Evolutionary conservation across 2,113 vertebrate genomes (phyloP).

Genomic region (Campylomormyrus tamandua): DNA sequence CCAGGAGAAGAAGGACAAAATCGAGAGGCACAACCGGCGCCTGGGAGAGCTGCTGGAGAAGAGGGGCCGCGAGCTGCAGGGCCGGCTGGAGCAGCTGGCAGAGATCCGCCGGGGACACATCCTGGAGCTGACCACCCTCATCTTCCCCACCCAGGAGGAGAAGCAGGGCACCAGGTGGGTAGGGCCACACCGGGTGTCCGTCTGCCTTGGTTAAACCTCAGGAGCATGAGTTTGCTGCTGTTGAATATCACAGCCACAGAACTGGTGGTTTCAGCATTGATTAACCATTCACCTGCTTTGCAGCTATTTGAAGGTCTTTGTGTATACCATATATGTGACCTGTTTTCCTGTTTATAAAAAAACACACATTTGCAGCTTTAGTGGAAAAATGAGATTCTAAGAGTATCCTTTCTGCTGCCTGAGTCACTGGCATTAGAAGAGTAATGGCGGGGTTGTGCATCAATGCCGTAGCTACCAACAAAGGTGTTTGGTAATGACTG

Average conservation of each 20-base stretch:
- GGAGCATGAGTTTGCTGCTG: background rate
- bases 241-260: background rate
- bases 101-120: constrained; percentile 69
- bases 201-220: background rate
- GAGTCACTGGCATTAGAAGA: background rate
- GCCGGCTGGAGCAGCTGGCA: constrained; percentile 68
- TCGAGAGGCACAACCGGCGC: constrained; percentile 79
- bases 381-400: background rate
- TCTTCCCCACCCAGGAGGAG: constrained; percentile 86
- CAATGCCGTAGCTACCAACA: background rate
- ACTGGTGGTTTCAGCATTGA: background rate
- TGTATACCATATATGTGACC: background rate
- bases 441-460: background rate
- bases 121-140: constrained; percentile 81
- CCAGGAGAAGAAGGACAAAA: constrained; percentile 92
- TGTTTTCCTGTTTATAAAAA: background rate
- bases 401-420: background rate
- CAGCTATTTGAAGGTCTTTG: background rate
- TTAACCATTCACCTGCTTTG: background rate
- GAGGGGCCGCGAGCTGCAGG: constrained; percentile 65
- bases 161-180: constrained; percentile 77
- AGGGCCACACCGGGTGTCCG: background rate
- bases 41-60: constrained; percentile 80
- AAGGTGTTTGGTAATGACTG: background rate
- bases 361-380: background rate